Evolutionary conservation across 2,888 invertebrate genomes (phyloP), one percentile per base, ranked within the genome.

Genomic region (Sinotaia quadrata): DNA sequence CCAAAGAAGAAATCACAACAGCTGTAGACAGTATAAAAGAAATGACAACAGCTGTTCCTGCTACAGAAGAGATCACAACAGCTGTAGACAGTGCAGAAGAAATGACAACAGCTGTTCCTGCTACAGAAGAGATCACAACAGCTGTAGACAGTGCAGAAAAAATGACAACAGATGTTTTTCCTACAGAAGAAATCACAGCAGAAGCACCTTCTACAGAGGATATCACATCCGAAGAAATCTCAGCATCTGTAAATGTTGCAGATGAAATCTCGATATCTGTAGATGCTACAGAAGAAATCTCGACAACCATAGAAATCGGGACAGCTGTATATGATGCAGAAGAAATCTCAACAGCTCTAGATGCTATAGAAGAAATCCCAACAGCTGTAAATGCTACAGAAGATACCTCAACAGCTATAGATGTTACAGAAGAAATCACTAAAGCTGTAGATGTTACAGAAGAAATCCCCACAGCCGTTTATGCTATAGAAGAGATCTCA

Each of bases 41-140:
- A 52, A 52, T n/a, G n/a, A n/a, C n/a, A n/a, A n/a, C n/a, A n/a
- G 52, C 8, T 31, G 21, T 52, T 31, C 24, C 41, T 44, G 44
- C 52, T 24, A 10, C 15, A 21, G 34, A 36, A 37, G 56, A 66
- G 24, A 18, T 33, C 15, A 24, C 8, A 24, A 29, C 24, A 52
- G 52, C 12, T 31, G 21, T 44, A 10, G 44, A 24, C 34, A 52
- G 51, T 34, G 12, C 34, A 49, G 51, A 62, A 52, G 62, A 62
- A 49, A 52, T 24, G 10, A 24, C 33, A 34, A 31, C 47, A 51
- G 62, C 41, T 15, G 27, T 33, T n/a, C 8, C 18, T 31, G 62
- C 49, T 31, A 29, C 51, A n/a, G 49, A 33, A 12, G 51, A 49
- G 12, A 21, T 27, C 29, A 29, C 12, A 21, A 34, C 18, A n/a